Evolutionary conservation across 1,140 invertebrate genomes (phyloP).

Genomic region (Drosophila watanabei): DNA sequence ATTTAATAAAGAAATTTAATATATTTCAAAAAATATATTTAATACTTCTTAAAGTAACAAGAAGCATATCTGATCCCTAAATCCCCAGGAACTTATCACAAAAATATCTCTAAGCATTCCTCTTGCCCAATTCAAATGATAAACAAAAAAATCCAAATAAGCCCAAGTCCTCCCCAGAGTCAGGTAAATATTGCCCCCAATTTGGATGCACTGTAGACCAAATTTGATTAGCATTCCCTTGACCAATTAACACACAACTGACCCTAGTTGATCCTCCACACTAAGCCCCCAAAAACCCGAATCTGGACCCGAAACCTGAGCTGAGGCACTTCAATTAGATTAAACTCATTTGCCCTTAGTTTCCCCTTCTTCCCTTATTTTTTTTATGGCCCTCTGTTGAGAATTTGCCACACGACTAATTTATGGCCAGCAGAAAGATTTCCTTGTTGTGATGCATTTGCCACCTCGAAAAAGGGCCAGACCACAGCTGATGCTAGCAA

Average conservation of each 20-base stretch:
- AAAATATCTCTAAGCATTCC: background rate
- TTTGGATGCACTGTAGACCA: conserved; percentile 22
- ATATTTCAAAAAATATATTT: background rate
- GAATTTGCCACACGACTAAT: conserved; percentile 68
- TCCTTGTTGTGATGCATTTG: conserved; percentile 68
- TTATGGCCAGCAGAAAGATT: conserved; percentile 67
- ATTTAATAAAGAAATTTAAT: background rate
- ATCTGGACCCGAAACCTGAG: conserved; percentile 25
- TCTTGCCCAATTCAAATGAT: too few species aligned
- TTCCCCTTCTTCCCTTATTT: conserved; percentile 3
- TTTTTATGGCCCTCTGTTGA: conserved; percentile 46
- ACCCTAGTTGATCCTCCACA: conserved; percentile 16
- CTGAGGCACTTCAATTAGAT: conserved; percentile 73
- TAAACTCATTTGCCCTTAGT: conserved; percentile 60
- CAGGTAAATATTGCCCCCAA: conserved; percentile 17
- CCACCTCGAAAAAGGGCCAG: conserved; percentile 21
- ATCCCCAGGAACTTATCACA: background rate
- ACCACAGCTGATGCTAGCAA: conserved; percentile 33
- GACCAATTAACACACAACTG: conserved; percentile 61
- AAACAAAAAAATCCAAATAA: conserved; percentile 9
- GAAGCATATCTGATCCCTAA: background rate
- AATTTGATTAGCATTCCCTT: conserved; percentile 50
- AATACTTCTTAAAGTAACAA: background rate
- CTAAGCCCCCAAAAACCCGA: conserved; percentile 31
- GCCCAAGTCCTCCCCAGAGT: background rate